Conservation (phyloP, 2,113 vertebrate species). For the Himantopus leucocephalus region DNA sequence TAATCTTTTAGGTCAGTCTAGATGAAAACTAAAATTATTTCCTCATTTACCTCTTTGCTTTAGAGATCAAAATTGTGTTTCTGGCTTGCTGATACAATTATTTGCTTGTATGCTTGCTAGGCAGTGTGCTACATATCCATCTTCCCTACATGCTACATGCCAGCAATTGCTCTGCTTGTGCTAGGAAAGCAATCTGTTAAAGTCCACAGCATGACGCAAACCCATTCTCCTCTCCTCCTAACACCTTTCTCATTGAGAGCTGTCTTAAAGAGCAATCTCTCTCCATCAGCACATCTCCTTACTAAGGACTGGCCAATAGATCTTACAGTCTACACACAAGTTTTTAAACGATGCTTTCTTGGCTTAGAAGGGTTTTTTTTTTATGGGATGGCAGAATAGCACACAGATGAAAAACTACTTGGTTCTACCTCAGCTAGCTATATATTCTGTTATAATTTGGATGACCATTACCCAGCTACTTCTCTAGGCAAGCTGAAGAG, state of each 20-base stretch:
- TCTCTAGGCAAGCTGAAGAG: background rate
- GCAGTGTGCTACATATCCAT: background rate
- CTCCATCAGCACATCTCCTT: background rate
- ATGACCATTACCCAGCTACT: background rate
- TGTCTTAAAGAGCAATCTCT: constrained; percentile 21
- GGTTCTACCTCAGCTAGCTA: background rate
- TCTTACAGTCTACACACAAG: background rate
- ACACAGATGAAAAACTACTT: background rate
- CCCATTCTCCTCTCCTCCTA: background rate
- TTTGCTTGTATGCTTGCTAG: constrained; percentile 43
- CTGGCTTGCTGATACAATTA: constrained; percentile 30
- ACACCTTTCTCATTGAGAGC: constrained; percentile 1
- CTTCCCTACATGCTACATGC: constrained; percentile 11
- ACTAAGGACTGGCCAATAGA: background rate
- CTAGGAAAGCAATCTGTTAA: constrained; percentile 53
- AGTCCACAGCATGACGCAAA: constrained; percentile 17
- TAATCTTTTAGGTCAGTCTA: background rate
- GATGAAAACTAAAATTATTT: constrained; percentile 39
- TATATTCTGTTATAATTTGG: background rate
- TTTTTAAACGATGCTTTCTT: background rate
- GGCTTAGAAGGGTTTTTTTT: background rate
- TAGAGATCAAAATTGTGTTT: background rate
- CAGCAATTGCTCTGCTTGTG: constrained; percentile 18
- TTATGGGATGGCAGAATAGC: background rate
- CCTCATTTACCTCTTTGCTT: background rate